Evolutionary conservation across 2,888 invertebrate species (phyloP).

Genomic region (Nemurella pictetii): DNA sequence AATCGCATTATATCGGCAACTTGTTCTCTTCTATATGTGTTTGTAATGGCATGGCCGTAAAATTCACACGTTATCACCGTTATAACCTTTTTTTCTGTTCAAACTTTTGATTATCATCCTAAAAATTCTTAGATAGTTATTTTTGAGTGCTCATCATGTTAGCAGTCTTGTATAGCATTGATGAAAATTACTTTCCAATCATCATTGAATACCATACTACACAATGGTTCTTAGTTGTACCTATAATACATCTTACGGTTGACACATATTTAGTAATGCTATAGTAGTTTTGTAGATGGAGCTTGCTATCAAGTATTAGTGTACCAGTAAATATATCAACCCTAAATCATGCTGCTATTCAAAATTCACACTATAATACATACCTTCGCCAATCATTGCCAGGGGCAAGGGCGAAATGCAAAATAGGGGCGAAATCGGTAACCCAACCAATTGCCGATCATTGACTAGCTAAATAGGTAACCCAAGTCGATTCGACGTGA

Average conservation of each 20-base stretch:
- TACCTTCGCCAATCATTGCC: background rate
- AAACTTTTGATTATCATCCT: too few relatives aligned
- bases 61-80: too few relatives aligned
- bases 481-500: background rate
- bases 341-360: background rate
- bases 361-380: background rate
- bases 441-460: constrained; percentile 12
- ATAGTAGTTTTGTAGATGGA: background rate
- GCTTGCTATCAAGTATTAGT: background rate
- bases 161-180: background rate
- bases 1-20: too few relatives aligned
- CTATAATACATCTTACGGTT: background rate
- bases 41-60: too few relatives aligned
- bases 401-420: background rate
- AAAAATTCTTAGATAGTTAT: background rate
- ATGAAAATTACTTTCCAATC: background rate
- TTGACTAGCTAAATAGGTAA: constrained; percentile 1
- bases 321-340: too few relatives aligned
- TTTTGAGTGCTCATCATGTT: background rate
- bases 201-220: background rate
- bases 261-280: background rate
- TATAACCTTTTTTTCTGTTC: background rate
- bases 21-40: too few relatives aligned
- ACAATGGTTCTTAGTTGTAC: too few relatives aligned
- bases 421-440: constrained; percentile 2